Evolutionary conservation across 2,113 vertebrate genomes (phyloP).

Genomic region (Ploceus nigricollis): DNA sequence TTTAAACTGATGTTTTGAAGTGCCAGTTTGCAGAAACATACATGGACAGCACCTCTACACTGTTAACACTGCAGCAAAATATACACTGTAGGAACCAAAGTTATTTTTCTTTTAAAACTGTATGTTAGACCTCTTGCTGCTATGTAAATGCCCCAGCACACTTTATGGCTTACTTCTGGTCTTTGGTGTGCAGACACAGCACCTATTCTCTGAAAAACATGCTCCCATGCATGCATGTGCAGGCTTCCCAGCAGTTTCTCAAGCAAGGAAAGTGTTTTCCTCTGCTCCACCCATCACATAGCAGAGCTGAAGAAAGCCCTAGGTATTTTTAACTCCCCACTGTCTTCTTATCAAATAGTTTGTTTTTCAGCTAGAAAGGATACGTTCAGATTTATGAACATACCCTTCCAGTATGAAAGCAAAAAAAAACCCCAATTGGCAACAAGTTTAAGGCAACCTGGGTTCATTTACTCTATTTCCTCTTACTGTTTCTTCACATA

Average conservation of each 20-base stretch:
- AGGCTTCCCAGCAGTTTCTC: slow-evolving; percentile 11
- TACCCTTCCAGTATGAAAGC: background rate
- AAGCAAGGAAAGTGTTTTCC: slow-evolving; percentile 26
- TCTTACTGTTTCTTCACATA: slow-evolving; percentile 32
- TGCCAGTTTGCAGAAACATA: background rate
- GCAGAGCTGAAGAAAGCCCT: slow-evolving; percentile 22
- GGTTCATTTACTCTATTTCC: slow-evolving; percentile 7
- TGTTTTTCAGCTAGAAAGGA: slow-evolving; percentile 13
- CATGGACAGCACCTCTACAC: background rate
- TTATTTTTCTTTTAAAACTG: slow-evolving; percentile 20
- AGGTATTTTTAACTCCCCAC: slow-evolving; percentile 12
- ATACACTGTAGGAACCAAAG: background rate
- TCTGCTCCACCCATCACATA: slow-evolving; percentile 23
- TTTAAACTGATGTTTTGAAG: background rate
- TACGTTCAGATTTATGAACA: background rate
- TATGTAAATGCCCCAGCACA: background rate
- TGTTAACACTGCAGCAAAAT: background rate
- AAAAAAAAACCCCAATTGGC: background rate
- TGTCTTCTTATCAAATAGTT: background rate
- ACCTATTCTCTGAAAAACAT: slow-evolving; percentile 11
- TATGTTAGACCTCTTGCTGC: background rate
- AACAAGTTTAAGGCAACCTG: background rate
- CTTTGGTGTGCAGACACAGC: slow-evolving; percentile 21
- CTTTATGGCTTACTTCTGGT: slow-evolving; percentile 18
- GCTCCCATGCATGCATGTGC: slow-evolving; percentile 4